A percentile compares a stretch with the other conserved stretches of the same genome.
phyloP scores from a whole-genome alignment of 2,888 invertebrate genomes.

The Caenorhabditis doughertyi region DNA sequence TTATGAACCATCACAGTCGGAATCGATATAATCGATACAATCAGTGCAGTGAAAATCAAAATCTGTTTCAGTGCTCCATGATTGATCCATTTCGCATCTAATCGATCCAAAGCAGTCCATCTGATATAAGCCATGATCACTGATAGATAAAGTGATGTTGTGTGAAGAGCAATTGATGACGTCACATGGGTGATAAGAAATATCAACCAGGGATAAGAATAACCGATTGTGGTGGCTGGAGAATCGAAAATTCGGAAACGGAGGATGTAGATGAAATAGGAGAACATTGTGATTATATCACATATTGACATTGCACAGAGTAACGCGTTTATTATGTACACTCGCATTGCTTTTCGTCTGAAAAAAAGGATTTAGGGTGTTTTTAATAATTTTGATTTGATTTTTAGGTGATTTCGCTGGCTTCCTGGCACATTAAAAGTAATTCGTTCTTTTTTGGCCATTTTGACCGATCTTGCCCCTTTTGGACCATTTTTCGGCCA shows the following conservation, averaged over 20 bases:
- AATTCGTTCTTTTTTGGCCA: no score
- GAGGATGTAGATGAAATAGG: constrained; percentile 80
- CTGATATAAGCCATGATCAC: constrained; percentile 81
- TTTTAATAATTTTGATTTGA: no score
- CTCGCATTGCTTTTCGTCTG: constrained; percentile 72
- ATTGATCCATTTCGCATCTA: constrained; percentile 77
- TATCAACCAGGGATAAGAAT: constrained; percentile 73
- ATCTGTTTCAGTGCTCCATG: constrained; percentile 75
- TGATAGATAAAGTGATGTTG: constrained; percentile 79
- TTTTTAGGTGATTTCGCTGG: no score
- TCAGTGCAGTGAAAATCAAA: constrained; percentile 74
- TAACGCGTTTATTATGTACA: constrained; percentile 70
- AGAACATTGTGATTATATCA: constrained; percentile 80
- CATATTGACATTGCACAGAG: constrained; percentile 80
- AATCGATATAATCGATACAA: constrained; percentile 77
- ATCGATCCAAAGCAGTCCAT: constrained; percentile 74
- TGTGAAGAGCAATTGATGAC: constrained; percentile 79
- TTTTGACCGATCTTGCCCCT: no score
- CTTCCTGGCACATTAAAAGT: no score
- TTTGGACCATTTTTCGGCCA: no score
- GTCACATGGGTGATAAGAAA: constrained; percentile 75
- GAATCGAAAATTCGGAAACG: constrained; percentile 75
- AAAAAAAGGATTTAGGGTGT: no score
- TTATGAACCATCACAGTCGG: constrained; percentile 81
- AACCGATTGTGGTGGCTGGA: constrained; percentile 59